A percentile compares a stretch with the other conserved stretches of the same genome.
phyloP scores from a whole-genome alignment of 2,113 vertebrate species.

The Procavia capensis region DNA sequence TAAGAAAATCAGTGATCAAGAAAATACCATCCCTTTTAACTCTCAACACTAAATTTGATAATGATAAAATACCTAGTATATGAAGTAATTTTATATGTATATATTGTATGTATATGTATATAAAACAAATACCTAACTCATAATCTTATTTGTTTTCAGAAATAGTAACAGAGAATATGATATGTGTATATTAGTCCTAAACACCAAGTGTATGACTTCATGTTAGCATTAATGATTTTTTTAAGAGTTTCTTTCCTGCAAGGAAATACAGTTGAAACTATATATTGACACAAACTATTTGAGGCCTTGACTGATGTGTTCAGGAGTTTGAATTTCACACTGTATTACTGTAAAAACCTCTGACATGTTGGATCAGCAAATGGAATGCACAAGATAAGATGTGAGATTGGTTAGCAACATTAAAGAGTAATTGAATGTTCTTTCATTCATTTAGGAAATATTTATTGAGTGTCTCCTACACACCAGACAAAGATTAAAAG shows the following conservation, averaged over 20 bases:
- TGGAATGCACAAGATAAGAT: neutral
- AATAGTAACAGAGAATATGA: neutral
- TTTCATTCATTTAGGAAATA: constrained; percentile 48
- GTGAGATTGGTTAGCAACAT: neutral
- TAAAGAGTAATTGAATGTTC: constrained; percentile 50
- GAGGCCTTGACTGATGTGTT: neutral
- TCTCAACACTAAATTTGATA: neutral
- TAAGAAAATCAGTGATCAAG: constrained; percentile 15
- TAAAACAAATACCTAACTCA: neutral
- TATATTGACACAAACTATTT: constrained; percentile 14
- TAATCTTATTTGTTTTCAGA: neutral
- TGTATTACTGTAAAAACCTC: neutral
- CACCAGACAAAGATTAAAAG: constrained; percentile 46
- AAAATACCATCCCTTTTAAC: neutral
- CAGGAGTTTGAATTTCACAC: constrained; percentile 50
- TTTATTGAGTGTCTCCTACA: constrained; percentile 22
- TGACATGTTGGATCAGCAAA: constrained; percentile 63
- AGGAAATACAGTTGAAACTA: neutral
- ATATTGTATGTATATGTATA: too few relatives aligned
- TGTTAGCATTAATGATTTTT: constrained; percentile 3
- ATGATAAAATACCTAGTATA: constrained; percentile 19
- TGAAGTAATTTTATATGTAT: neutral
- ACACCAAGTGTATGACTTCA: neutral
- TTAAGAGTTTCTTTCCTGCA: neutral
- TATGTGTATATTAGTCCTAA: neutral